These are phyloP conservation scores for Artibeus lituratus DNA, from an alignment of 2,797 vertebrate genomes.

Conservation along the genomic window DNA sequence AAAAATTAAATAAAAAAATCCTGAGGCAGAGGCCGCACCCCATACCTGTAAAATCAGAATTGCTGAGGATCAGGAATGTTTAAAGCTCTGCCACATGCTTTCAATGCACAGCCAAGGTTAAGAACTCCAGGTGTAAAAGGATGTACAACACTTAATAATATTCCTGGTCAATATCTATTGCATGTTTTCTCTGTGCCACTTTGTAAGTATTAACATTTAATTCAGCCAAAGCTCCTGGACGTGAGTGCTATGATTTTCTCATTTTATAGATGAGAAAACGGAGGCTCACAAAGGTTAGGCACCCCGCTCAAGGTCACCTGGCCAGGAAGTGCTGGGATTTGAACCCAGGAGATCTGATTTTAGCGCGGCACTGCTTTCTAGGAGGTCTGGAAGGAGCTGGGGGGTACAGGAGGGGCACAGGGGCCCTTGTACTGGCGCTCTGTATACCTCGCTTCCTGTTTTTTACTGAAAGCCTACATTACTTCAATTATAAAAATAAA, in stretches of 20 bases:
- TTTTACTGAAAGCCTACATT: not conserved
- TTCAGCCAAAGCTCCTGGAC: not conserved
- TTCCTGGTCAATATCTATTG: not conserved
- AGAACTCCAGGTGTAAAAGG: not conserved
- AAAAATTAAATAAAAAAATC: not conserved
- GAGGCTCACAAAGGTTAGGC: not conserved
- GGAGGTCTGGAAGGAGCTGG: not conserved
- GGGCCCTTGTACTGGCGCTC: not conserved
- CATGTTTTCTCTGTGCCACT: not conserved
- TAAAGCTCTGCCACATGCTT: not conserved
- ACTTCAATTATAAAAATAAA: slow-evolving; percentile 17
- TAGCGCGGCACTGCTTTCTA: not conserved
- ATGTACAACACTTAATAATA: not conserved
- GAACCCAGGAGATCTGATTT: not conserved
- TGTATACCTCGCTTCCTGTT: not conserved
- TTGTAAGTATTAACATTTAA: not conserved
- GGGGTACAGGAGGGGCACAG: too few relatives aligned
- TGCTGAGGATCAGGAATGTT: not conserved
- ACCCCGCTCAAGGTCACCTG: not conserved
- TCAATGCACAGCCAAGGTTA: not conserved
- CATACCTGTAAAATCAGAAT: not conserved
- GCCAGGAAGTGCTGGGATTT: not conserved
- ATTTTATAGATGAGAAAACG: not conserved
- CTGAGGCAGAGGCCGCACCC: not conserved
- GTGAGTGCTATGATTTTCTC: not conserved